phyloP scores from a whole-genome alignment of 2,113 vertebrate species.

The Connochaetes taurinus region DNA sequence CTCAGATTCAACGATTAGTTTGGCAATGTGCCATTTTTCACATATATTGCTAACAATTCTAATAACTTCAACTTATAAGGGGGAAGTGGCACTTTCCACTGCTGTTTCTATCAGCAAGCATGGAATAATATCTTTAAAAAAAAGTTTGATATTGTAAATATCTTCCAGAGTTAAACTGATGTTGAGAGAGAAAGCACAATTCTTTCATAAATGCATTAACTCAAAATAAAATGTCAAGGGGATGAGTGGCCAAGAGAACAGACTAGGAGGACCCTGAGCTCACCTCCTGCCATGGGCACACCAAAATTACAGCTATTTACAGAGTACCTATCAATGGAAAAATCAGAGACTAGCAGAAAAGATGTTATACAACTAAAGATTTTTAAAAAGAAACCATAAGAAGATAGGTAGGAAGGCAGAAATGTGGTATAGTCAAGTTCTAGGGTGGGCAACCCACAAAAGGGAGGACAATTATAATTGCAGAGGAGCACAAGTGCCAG shows the following conservation, averaged over 20 bases:
- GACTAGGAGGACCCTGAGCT: not conserved
- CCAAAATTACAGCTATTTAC: not conserved
- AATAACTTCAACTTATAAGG: not conserved
- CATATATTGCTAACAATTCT: not conserved
- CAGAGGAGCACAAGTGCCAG: not conserved
- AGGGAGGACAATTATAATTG: not conserved
- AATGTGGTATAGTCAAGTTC: not conserved
- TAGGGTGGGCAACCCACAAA: not conserved
- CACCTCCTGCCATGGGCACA: not conserved
- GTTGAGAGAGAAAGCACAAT: not conserved
- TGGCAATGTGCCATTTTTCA: not conserved
- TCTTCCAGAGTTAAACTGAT: not conserved
- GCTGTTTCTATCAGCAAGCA: not conserved
- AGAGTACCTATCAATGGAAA: not conserved
- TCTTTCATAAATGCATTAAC: not conserved
- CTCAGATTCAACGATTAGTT: not conserved
- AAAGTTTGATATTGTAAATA: conserved; percentile 15
- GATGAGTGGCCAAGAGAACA: too few relatives aligned
- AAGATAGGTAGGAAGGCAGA: not conserved
- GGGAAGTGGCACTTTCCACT: not conserved
- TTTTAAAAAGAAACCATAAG: not conserved
- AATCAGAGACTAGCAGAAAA: not conserved
- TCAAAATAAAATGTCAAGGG: not conserved
- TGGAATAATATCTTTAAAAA: not conserved
- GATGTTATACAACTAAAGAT: not conserved